Conservation (phyloP, 1,140 invertebrate genomes). For the Aphelinus certus region DNA sequence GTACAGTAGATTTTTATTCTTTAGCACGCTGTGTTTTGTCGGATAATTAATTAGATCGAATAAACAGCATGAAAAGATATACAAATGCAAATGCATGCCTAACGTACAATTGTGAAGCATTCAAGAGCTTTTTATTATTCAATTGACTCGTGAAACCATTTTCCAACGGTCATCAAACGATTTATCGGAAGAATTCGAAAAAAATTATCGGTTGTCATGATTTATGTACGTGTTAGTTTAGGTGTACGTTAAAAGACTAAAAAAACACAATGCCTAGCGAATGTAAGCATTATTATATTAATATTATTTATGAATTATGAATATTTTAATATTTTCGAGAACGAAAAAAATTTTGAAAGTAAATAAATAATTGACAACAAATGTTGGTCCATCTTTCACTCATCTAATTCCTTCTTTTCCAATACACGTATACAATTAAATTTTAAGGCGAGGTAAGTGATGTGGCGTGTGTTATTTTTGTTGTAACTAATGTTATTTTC, state of each 20-base stretch:
- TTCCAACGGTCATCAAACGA: conserved; percentile 13
- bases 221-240: conserved; percentile 50
- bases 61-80: conserved; percentile 7
- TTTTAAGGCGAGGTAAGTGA: too few relatives aligned
- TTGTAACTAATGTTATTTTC: too few relatives aligned
- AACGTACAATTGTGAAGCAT: conserved; percentile 31
- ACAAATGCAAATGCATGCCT: conserved; percentile 29
- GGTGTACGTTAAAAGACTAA: conserved; percentile 59
- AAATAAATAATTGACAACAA: conserved; percentile 52
- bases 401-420: neutral
- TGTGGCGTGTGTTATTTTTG: too few relatives aligned
- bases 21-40: neutral
- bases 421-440: too few relatives aligned
- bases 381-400: conserved; percentile 41
- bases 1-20: conserved; percentile 2
- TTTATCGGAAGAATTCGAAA: conserved; percentile 24
- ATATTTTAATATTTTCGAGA: conserved; percentile 59
- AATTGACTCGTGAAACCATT: neutral
- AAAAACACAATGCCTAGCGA: conserved; percentile 52
- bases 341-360: conserved; percentile 52
- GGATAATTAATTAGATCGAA: neutral
- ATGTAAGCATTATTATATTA: conserved; percentile 52
- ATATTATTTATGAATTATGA: conserved; percentile 61
- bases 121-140: conserved; percentile 32
- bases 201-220: conserved; percentile 36